Evolutionary conservation across 2,888 invertebrate species (phyloP).

Genomic region (Ethmia dodecea): DNA sequence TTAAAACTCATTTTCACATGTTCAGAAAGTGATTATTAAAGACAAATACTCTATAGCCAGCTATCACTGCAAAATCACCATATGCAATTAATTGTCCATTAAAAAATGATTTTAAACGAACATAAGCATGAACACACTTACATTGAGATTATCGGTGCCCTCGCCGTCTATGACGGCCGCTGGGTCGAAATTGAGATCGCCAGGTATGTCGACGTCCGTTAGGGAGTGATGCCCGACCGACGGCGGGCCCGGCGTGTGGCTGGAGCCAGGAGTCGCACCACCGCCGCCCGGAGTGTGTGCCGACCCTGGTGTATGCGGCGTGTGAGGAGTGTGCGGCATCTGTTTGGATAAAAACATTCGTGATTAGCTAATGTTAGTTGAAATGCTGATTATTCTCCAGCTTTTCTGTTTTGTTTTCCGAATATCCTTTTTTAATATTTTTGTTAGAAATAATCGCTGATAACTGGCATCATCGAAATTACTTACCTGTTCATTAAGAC

Average conservation of each 20-base stretch:
- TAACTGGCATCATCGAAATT: background rate
- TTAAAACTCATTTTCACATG: too few relatives aligned
- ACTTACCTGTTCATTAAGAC: constrained; percentile 90
- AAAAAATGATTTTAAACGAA: too few relatives aligned
- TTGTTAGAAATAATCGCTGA: too few relatives aligned
- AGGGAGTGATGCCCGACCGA: constrained; percentile 84
- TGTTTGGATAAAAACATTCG: constrained; percentile 34
- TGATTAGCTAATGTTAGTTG: background rate
- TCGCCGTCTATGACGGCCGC: constrained; percentile 95
- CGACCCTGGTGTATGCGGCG: constrained; percentile 88
- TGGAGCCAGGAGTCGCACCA: constrained; percentile 83
- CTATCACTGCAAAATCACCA: too few relatives aligned
- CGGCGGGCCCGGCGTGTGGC: constrained; percentile 86
- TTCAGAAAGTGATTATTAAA: too few relatives aligned
- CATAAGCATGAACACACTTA: too few relatives aligned
- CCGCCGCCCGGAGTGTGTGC: constrained; percentile 86
- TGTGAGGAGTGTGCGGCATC: constrained; percentile 84
- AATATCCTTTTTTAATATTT: too few relatives aligned
- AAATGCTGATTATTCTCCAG: too few relatives aligned
- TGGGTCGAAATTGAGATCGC: constrained; percentile 95
- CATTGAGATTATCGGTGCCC: constrained; percentile 93
- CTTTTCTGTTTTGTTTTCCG: too few relatives aligned
- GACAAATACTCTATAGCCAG: too few relatives aligned
- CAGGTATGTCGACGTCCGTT: constrained; percentile 87
- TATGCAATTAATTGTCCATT: too few relatives aligned